Percentiles rank a stretch among this genome's conserved stretches.
Conservation (phyloP, 2,113 vertebrate species). For the Athene noctua region DNA sequence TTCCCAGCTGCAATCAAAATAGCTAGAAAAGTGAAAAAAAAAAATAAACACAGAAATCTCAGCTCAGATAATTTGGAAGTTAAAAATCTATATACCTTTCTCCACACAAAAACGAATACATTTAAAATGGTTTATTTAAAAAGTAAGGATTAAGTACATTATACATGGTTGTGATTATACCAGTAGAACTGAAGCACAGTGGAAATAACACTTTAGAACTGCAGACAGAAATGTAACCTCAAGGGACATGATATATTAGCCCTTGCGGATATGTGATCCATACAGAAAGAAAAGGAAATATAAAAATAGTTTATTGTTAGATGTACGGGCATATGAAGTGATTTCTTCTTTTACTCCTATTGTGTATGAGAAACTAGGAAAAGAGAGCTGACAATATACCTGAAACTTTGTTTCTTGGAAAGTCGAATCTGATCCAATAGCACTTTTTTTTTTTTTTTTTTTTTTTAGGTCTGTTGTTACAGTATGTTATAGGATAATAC, state of each 20-base stretch:
- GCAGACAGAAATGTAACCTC: conserved; percentile 52
- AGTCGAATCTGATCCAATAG: background rate
- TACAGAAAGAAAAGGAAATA: conserved; percentile 58
- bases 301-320: conserved; percentile 34
- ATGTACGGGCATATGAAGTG: conserved; percentile 6
- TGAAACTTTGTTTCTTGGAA: background rate
- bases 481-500: background rate
- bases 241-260: conserved; percentile 66
- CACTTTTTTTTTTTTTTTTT: no score
- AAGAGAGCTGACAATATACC: background rate
- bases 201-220: conserved; percentile 60
- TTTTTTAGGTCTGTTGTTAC: background rate
- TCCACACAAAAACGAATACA: conserved; percentile 54
- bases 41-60: background rate
- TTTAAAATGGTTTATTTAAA: conserved; percentile 80
- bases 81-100: background rate
- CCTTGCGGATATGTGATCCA: conserved; percentile 67
- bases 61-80: background rate
- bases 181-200: conserved; percentile 65
- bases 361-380: background rate
- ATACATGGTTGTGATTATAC: conserved; percentile 69
- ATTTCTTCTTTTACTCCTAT: conserved; percentile 9
- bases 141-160: conserved; percentile 71
- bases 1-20: background rate
- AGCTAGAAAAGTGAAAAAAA: background rate